Evolutionary conservation across 2,888 invertebrate species (phyloP), one percentile per base, ranked within the genome.

Genomic region (Anoncus sp.): DNA sequence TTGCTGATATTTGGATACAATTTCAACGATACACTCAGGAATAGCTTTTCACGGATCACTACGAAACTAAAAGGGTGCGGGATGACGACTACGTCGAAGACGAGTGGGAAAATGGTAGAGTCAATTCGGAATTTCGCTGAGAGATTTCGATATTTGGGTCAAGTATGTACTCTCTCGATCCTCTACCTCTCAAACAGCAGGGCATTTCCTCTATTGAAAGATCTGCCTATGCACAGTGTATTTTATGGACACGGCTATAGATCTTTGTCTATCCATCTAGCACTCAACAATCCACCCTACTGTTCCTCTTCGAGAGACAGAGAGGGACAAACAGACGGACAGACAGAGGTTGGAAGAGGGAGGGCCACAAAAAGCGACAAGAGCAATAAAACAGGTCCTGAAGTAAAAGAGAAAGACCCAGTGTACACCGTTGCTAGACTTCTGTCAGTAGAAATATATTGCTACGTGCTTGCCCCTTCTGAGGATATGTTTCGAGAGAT

Each of bases 111-210:
- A 59, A 59, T 35, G 35, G 49, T 38, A 35, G 31, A 59, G 59
- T 31, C 47, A 16, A 69, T 69, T 59, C 27, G 16, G 10, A 22
- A 69, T 69, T 59, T 47, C 38, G 18, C 35, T 59, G 38, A 49
- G 59, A 49, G 69, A 69, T 49, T 69, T 49, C 49, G 38, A 38
- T 38, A 69, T 69, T 35, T 47, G 59, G 69, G 69, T 69, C 69
- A 69, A 69, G 69, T 69, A 59, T 35, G 59, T 47, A 16, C 45
- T 59, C 38, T 57, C 31, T 27, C 55, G 55, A 55, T 55, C 10
- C 45, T 67, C 20, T 20, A 45, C 43, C 43, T 55, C 18, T 53
- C 4, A 55, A 43, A 12, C 24, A 27, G 22, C 16, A 40, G 51
- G 22, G 51, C 20, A 67, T 55, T 67, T 14, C 1, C 31, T 67